Evolutionary conservation across 2,113 vertebrate species (phyloP).

Genomic region (Empidonax traillii): DNA sequence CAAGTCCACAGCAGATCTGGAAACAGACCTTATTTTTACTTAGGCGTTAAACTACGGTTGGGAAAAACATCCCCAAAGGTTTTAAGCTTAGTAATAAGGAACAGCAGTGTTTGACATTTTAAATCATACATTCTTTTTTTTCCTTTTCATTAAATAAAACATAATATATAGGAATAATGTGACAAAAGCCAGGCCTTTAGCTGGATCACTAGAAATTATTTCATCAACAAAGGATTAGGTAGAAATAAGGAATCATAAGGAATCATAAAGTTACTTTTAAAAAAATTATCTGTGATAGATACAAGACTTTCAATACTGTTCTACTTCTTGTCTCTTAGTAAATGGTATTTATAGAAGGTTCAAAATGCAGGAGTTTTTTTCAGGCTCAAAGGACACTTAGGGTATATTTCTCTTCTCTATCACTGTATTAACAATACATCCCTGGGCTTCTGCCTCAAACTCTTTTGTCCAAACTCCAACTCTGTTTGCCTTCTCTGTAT

Average conservation of each 20-base stretch:
- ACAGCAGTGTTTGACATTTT: neutral
- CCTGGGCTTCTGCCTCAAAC: neutral
- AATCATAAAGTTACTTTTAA: neutral
- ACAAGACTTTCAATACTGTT: neutral
- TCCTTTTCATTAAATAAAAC: neutral
- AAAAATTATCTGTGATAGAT: neutral
- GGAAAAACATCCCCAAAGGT: slow-evolving; percentile 49
- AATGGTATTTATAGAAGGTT: neutral
- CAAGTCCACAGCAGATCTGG: slow-evolving; percentile 21
- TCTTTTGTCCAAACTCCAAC: neutral
- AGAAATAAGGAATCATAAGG: neutral
- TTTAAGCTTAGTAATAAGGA: slow-evolving; percentile 38
- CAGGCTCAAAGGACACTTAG: neutral
- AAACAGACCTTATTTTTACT: slow-evolving; percentile 33
- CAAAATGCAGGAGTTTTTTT: neutral
- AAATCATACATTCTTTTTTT: neutral
- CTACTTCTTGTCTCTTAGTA: neutral
- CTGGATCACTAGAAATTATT: neutral
- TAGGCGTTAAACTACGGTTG: neutral
- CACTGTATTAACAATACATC: neutral
- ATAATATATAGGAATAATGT: neutral
- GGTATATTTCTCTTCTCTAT: neutral
- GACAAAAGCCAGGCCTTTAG: neutral
- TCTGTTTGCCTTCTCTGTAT: neutral
- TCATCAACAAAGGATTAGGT: neutral